These are phyloP conservation scores for Styela clava DNA, from an alignment of 23 tunicate genomes.

Conservation along the genomic window DNA sequence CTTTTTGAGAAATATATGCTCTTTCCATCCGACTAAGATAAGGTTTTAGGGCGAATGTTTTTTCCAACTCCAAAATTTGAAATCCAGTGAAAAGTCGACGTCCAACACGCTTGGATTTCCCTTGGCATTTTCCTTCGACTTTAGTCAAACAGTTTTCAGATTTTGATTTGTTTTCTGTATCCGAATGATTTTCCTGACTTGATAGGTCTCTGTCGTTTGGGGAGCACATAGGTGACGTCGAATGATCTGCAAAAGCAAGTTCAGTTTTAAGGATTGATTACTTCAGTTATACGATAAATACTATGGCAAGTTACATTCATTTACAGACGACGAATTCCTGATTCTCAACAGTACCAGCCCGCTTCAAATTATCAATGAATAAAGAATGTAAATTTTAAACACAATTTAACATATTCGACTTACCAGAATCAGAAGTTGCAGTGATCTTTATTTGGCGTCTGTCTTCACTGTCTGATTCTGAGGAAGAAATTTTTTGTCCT, in stretches of 20 bases:
- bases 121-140: neutral
- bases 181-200: neutral
- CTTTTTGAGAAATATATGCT: conserved; percentile 64
- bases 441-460: neutral
- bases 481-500: neutral
- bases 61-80: conserved; percentile 75
- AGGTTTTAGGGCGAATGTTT: conserved; percentile 50
- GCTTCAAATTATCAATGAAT: too few species aligned
- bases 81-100: conserved; percentile 68
- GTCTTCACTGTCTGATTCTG: neutral
- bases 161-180: neutral
- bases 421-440: neutral
- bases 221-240: neutral
- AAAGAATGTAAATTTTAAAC: too few species aligned
- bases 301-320: too few species aligned
- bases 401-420: too few species aligned
- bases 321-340: too few species aligned
- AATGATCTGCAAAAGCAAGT: neutral
- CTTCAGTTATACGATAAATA: too few species aligned
- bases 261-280: too few species aligned
- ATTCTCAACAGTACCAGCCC: too few species aligned
- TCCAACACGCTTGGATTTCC: conserved; percentile 41
- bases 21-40: conserved; percentile 70
- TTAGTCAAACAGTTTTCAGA: neutral
- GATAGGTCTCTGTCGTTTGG: conserved; percentile 4